Evolutionary conservation across 2,888 invertebrate species (phyloP), one percentile per base, ranked within the genome.

Genomic region (Theodoxus fluviatilis): DNA sequence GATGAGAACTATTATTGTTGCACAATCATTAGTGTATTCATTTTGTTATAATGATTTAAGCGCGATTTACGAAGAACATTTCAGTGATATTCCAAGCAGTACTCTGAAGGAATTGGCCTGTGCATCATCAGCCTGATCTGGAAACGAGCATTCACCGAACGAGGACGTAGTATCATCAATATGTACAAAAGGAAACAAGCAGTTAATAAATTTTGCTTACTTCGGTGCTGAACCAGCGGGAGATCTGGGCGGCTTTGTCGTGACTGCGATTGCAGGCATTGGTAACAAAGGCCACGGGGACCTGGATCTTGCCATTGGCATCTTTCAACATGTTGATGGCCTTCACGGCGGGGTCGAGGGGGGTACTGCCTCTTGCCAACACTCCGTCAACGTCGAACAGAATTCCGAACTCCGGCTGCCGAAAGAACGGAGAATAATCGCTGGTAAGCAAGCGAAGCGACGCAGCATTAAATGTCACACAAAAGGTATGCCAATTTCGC

Each of bases 351-450:
- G 80, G 79, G 7, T 79, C 79, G 7, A 87, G 75, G 6, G 85
- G 81, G n/a, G 79, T 80, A 40, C 81, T 81, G 18, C 87, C 86
- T 37, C 85, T 71, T 1, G 85, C 86, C 40, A 87, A 72, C 3
- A 87, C 87, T 0, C 87, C 87, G 68, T 87, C 87, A 18, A 87
- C 85, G 72, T 87, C 87, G 78, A 87, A 87, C 66, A 85, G 75
- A 37, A 87, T 82, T n/a, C 86, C 87, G 72, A 87, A 87, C 61
- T 81, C 79, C 3, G 83, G 82, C 85, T 86, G 79, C 1, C 75
- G 73, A n/a, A 57, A 57, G 55, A n/a, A n/a, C n/a, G 25, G 25
- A 67, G 59, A 35, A 37, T 18, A 12, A 12, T 12, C 57, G 9
- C 12, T 55, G 7, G 9, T 7, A 55, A 18, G 9, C 12, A 18